These are phyloP conservation scores for Drosophila recens DNA, from an alignment of 2,888 invertebrate species.

Conservation along the genomic window DNA sequence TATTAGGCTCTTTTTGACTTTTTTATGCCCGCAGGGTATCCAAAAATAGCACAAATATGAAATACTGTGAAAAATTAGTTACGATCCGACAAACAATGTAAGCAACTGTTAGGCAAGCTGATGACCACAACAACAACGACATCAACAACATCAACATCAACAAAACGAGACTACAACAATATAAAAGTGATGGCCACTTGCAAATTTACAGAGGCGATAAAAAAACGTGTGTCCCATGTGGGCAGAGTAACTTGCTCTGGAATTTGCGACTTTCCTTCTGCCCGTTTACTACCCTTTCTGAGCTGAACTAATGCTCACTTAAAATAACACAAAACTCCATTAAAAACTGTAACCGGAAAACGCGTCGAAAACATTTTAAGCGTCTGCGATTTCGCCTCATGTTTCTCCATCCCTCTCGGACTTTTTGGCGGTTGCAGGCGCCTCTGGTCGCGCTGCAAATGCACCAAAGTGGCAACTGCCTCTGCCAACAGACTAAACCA, in stretches of 20 bases:
- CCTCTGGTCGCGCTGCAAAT: slow-evolving; percentile 44
- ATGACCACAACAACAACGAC: slow-evolving; percentile 33
- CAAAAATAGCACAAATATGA: slow-evolving; percentile 16
- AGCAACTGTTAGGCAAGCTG: slow-evolving; percentile 56
- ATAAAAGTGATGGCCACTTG: slow-evolving; percentile 38
- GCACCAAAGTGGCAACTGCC: slow-evolving; percentile 60
- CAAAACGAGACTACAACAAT: slow-evolving; percentile 6
- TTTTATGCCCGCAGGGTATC: slow-evolving; percentile 12
- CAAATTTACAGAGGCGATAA: slow-evolving; percentile 42
- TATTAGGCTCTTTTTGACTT: neutral
- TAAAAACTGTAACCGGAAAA: slow-evolving; percentile 74
- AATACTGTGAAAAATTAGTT: slow-evolving; percentile 48
- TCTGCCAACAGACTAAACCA: slow-evolving; percentile 67
- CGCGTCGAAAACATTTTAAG: slow-evolving; percentile 74
- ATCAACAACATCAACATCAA: slow-evolving; percentile 1
- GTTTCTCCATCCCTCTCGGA: neutral
- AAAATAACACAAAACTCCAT: slow-evolving; percentile 78
- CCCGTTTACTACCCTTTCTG: neutral
- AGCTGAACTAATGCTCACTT: slow-evolving; percentile 66
- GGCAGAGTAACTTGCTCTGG: slow-evolving; percentile 19
- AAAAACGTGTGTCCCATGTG: slow-evolving; percentile 42
- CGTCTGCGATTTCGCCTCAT: slow-evolving; percentile 64
- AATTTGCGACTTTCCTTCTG: slow-evolving; percentile 5
- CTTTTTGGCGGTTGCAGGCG: slow-evolving; percentile 52
- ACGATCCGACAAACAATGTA: slow-evolving; percentile 44